A percentile compares a stretch with the other conserved stretches of the same genome.
Conservation (phyloP, 2,888 invertebrate genomes). For the Aspidiotus destructor region DNA sequence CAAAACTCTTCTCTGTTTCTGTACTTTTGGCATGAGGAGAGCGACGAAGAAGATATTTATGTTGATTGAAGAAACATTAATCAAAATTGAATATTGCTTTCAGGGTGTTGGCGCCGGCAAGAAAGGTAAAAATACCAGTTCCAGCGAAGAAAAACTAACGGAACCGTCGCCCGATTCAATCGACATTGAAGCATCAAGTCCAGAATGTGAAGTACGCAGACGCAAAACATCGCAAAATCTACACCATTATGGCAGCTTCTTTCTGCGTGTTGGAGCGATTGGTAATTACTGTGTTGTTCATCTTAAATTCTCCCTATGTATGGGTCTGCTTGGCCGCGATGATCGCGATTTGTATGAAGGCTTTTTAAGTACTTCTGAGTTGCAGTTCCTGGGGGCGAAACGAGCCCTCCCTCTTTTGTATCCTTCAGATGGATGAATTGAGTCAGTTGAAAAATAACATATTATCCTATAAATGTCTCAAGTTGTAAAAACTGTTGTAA, state of each 20-base stretch:
- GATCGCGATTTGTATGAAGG: too few relatives aligned
- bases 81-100: background rate
- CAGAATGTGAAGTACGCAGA: slow-evolving; percentile 47
- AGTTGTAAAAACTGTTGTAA: too few relatives aligned
- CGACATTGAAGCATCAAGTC: slow-evolving; percentile 50
- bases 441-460: too few relatives aligned
- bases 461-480: too few relatives aligned
- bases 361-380: too few relatives aligned
- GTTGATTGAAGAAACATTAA: too few relatives aligned
- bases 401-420: too few relatives aligned
- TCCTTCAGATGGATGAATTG: too few relatives aligned
- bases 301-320: too few relatives aligned
- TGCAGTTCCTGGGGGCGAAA: too few relatives aligned
- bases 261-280: slow-evolving; percentile 83
- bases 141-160: slow-evolving; percentile 40
- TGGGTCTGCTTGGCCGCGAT: too few relatives aligned
- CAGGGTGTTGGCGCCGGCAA: slow-evolving; percentile 23
- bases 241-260: slow-evolving; percentile 86
- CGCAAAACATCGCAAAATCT: slow-evolving; percentile 84
- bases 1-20: background rate
- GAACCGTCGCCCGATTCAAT: slow-evolving; percentile 51
- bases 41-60: too few relatives aligned
- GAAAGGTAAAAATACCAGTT: slow-evolving; percentile 17
- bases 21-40: background rate
- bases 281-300: slow-evolving; percentile 49